Percentiles rank a stretch among this genome's conserved stretches.
Conservation (phyloP, 2,797 vertebrate genomes). For the Buceros bicornis region DNA sequence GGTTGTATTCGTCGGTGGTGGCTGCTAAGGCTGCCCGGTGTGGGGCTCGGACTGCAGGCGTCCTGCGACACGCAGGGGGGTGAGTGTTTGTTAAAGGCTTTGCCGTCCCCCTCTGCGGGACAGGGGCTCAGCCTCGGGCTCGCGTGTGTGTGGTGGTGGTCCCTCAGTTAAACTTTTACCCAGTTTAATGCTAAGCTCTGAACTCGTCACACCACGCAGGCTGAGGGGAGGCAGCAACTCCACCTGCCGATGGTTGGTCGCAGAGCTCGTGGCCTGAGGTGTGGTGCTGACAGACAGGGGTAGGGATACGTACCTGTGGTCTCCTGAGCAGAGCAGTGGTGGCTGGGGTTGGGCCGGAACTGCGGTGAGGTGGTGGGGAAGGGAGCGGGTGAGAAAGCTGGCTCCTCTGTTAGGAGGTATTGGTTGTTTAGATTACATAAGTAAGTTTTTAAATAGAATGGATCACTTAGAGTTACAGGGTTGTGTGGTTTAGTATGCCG, state of each 20-base stretch:
- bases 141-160: accelerated
- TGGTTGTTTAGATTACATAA: no score
- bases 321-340: neutral
- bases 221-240: neutral
- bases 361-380: no score
- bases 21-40: accelerated
- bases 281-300: neutral
- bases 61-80: no score
- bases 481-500: no score
- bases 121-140: no score
- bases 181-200: accelerated
- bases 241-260: no score
- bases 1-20: neutral
- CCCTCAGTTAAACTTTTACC: neutral
- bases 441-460: no score
- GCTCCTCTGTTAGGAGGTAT: no score
- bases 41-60: no score
- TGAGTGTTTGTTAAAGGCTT: no score
- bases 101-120: no score
- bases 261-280: neutral
- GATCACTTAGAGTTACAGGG: no score
- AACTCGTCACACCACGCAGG: accelerated
- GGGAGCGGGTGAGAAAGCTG: accelerated
- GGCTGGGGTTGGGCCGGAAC: neutral
- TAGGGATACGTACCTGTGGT: neutral